These are phyloP conservation scores for Prietella phreatophila DNA, from an alignment of 2,113 vertebrate species.

Conservation along the genomic window DNA sequence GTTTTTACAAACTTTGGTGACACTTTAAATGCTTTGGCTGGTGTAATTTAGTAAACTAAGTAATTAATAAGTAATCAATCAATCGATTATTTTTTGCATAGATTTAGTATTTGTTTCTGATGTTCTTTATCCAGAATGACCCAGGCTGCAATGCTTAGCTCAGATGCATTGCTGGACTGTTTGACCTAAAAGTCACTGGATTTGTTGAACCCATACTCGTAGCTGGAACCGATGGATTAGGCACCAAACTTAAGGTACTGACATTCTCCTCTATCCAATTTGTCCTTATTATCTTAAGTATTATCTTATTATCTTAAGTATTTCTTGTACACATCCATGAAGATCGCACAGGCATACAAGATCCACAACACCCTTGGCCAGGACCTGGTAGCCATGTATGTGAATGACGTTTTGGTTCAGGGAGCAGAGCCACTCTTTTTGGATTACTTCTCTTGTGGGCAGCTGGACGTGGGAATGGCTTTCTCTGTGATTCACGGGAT, in stretches of 20 bases:
- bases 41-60: background rate
- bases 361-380: conserved; percentile 85
- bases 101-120: background rate
- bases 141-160: conserved; percentile 89
- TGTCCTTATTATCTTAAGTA: background rate
- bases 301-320: background rate
- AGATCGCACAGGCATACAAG: conserved; percentile 86
- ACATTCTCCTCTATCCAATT: background rate
- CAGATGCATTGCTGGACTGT: conserved; percentile 92
- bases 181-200: conserved; percentile 92
- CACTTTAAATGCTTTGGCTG: background rate
- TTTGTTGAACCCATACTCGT: conserved; percentile 90
- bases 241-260: conserved; percentile 93
- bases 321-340: conserved; percentile 36
- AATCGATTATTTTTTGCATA: too few relatives aligned
- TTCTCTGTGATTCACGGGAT: conserved; percentile 80
- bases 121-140: background rate
- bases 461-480: conserved; percentile 80
- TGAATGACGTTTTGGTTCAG: conserved; percentile 91
- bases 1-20: too few relatives aligned
- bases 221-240: conserved; percentile 94
- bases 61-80: too few relatives aligned
- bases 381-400: conserved; percentile 96
- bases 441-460: conserved; percentile 94
- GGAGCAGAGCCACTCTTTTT: conserved; percentile 95